Base-by-base conservation (phyloP, 2,888 invertebrate genomes). In the Belgica antarctica region DNA sequence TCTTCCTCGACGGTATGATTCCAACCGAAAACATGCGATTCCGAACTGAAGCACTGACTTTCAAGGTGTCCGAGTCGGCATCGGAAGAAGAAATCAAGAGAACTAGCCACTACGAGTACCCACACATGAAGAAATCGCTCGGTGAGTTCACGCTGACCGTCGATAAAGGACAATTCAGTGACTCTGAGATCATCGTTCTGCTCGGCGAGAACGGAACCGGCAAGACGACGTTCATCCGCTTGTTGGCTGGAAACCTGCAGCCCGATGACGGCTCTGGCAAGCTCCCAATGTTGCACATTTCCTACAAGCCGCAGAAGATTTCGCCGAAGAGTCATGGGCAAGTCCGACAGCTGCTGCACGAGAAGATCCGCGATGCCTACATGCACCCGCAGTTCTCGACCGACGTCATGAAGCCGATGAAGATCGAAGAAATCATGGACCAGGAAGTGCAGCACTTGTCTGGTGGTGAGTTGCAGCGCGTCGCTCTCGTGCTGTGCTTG, bases 291-390 rank as follows among this genome's bases (percentile, higher is more conserved):
- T 82, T 99, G 73, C 94, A 97, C 80, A 96, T 99, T 78, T 98
- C 97, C 80, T 99, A 99, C 85, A 99, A 99, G 81, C 99, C 99
- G 57, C 99, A 99, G 83, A 99, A 98, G 82, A 99, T 99, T 79
- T 96, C 96, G 74, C 99, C 99, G 2, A 98, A 96, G 81, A 94
- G 93, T 71, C 91, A 93, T 77, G 95, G 96, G 52, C 86, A 92
- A 72, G 99, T 99, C 2, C 86, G 96, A 61, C 90, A 92, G 77
- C 82, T 99, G 76, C 82, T 99, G 72, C 96, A 97, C 76, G 96
- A 98, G 71, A 96, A 96, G 80, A 97, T 99, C 76, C 86, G 96
- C 72, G 98, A 98, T 82, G 94, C 98, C 17, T 98, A 97, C 78
- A 85, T 95, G 73, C 98, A 99, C 84, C 98, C 99, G 24, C 94